Conservation (phyloP, 2,113 vertebrate species). For the Gadus macrocephalus region DNA sequence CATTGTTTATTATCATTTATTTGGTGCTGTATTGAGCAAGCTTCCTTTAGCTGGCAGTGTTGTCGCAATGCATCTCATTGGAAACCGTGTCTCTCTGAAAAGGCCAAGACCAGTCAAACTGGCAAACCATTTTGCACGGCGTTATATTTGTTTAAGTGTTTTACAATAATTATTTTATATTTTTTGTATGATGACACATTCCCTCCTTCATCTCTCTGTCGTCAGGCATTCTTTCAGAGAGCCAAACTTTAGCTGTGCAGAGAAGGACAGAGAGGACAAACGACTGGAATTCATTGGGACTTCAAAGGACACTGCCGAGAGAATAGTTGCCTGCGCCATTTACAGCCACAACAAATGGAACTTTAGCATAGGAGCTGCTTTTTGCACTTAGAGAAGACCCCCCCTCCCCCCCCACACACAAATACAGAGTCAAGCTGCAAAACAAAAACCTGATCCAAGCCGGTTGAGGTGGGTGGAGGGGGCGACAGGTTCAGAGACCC, state of each 20-base stretch:
- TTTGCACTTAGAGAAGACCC: conserved; percentile 58
- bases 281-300: conserved; percentile 37
- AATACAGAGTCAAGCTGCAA: conserved; percentile 30
- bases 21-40: too few species aligned
- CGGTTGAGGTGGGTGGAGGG: conserved; percentile 13
- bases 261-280: not conserved
- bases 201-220: conserved; percentile 5
- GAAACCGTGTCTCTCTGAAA: too few species aligned
- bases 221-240: conserved; percentile 92
- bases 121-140: too few species aligned
- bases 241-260: conserved; percentile 80
- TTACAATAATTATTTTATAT: too few species aligned
- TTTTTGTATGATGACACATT: not conserved
- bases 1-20: too few species aligned
- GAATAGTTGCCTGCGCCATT: conserved; percentile 33
- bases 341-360: conserved; percentile 29
- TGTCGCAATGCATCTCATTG: too few species aligned
- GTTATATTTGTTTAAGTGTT: too few species aligned
- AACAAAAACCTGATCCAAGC: conserved; percentile 37
- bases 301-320: conserved; percentile 24
- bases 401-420: not conserved
- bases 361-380: conserved; percentile 62
- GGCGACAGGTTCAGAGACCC: conserved; percentile 1
- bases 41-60: too few species aligned
- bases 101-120: too few species aligned